Evolutionary conservation across 2,888 invertebrate genomes (phyloP).

Genomic region (Erpobdella octoculata): DNA sequence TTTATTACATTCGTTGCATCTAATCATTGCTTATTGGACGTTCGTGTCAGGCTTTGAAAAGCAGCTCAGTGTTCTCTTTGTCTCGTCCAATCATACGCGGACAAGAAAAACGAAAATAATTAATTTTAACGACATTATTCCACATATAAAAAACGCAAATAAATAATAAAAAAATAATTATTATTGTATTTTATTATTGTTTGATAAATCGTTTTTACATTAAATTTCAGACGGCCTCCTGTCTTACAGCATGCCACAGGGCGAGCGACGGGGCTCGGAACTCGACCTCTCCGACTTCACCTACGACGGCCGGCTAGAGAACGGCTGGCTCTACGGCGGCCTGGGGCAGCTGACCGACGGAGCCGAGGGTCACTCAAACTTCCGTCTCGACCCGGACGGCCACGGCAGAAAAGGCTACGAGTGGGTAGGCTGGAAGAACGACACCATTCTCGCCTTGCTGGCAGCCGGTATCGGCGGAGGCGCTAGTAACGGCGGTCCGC

Average conservation of each 20-base stretch:
- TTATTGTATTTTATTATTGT: too few species aligned
- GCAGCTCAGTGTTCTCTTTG: too few species aligned
- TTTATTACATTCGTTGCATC: too few species aligned
- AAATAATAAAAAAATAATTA: too few species aligned
- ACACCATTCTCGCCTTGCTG: conserved; percentile 22
- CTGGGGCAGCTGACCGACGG: conserved; percentile 77
- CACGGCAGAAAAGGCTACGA: conserved; percentile 56
- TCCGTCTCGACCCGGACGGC: conserved; percentile 62
- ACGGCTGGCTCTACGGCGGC: conserved; percentile 61
- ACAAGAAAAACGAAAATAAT: too few species aligned
- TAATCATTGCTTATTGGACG: too few species aligned
- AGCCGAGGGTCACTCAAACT: conserved; percentile 68
- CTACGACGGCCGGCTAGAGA: conserved; percentile 64
- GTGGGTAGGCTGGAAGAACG: conserved; percentile 78
- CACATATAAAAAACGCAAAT: too few species aligned
- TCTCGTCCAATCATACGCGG: too few species aligned
- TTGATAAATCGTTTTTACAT: too few species aligned
- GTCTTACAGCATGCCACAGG: conserved; percentile 80
- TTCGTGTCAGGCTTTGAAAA: too few species aligned
- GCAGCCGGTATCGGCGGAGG: background rate
- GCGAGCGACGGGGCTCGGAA: conserved; percentile 70
- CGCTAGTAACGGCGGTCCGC: background rate
- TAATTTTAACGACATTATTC: too few species aligned
- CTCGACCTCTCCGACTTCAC: conserved; percentile 75
- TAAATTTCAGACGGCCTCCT: conserved; percentile 67